A percentile compares a stretch with the other conserved stretches of the same genome.
These are phyloP conservation scores for Copidosoma aretas DNA, from an alignment of 2,888 invertebrate genomes.

Conservation along the genomic window DNA sequence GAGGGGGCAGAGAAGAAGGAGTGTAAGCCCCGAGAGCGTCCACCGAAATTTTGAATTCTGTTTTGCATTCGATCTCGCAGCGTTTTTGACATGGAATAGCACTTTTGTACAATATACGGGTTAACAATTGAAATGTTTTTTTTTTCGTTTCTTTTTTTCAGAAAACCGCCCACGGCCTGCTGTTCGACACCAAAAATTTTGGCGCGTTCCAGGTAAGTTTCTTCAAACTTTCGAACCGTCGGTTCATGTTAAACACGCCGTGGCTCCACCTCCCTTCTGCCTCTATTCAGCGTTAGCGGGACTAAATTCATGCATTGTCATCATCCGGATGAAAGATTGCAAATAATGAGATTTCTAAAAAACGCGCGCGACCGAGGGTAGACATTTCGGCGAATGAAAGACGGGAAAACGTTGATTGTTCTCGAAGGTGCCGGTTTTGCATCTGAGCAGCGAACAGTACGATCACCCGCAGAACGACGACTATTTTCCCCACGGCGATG, in stretches of 20 bases:
- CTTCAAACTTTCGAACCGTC: too few relatives aligned
- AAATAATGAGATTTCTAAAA: background rate
- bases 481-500: constrained; percentile 55
- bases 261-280: constrained; percentile 58
- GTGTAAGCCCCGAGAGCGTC: background rate
- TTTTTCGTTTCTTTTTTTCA: too few relatives aligned
- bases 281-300: constrained; percentile 41
- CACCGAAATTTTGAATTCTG: background rate
- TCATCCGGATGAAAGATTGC: too few relatives aligned
- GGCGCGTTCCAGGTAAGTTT: constrained; percentile 20
- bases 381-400: background rate
- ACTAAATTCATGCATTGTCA: too few relatives aligned
- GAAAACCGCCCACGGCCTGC: too few relatives aligned
- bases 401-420: constrained; percentile 3
- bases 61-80: too few relatives aligned
- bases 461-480: constrained; percentile 50
- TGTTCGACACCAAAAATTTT: background rate
- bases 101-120: too few relatives aligned
- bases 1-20: background rate
- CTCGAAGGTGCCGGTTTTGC: constrained; percentile 20
- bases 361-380: background rate
- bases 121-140: too few relatives aligned
- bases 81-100: too few relatives aligned
- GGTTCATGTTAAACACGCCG: constrained; percentile 40
- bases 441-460: constrained; percentile 4